These are phyloP conservation scores for Sinosuthora webbiana DNA, from an alignment of 2,113 vertebrate genomes.

Conservation along the genomic window DNA sequence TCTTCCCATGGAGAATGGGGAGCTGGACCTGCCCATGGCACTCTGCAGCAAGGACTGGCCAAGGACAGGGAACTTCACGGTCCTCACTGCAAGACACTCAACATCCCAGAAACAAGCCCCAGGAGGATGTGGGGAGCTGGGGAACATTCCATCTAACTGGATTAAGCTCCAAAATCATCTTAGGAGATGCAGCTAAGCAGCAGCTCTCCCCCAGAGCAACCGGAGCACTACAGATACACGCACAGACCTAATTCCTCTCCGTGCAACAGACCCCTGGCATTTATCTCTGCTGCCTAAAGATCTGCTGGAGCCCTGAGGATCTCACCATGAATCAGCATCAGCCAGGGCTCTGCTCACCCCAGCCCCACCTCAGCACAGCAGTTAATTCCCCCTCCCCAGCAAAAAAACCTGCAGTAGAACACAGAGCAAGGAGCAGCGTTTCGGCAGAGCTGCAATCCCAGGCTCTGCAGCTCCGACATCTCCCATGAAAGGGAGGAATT, in stretches of 20 bases:
- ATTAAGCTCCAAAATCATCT: background rate
- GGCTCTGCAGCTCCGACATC: background rate
- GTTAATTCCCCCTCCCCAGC: too few species aligned
- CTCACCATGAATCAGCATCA: background rate
- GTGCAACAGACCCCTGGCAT: background rate
- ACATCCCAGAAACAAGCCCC: background rate
- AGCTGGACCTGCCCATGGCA: background rate
- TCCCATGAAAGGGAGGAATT: background rate
- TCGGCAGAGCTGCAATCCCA: background rate
- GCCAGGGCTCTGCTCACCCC: background rate
- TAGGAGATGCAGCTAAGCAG: background rate
- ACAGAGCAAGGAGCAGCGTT: fast-evolving
- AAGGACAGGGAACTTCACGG: background rate
- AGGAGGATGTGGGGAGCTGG: background rate
- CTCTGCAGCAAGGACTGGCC: fast-evolving
- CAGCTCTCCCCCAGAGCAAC: background rate
- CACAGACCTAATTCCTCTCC: background rate
- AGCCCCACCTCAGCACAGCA: background rate
- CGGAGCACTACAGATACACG: fast-evolving
- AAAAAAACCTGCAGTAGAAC: background rate
- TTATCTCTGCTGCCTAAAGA: background rate
- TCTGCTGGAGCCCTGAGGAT: background rate
- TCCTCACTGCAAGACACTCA: too few species aligned
- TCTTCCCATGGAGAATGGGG: fast-evolving
- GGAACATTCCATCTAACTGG: fast-evolving